Base-by-base conservation (phyloP, 1,140 invertebrate species). In the Meteorus sp. region DNA sequence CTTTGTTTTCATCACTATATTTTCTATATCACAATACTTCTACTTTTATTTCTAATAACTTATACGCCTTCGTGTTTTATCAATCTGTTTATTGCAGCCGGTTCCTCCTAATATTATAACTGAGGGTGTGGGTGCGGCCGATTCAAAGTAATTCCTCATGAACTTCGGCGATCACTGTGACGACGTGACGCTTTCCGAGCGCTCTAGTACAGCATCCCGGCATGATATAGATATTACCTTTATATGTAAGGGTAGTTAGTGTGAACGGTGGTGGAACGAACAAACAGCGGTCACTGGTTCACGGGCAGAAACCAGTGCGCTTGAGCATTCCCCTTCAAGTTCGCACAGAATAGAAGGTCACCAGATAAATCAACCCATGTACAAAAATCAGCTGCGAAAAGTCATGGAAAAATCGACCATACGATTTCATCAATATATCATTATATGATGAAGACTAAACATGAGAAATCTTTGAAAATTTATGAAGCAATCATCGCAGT, bases 1-100 rank as follows among this genome's bases (percentile, higher is more conserved):
- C 44, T 69, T 70, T 2, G 60, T 69, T 47, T 72, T 67, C 70
- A 73, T 69, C 3, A 29, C 15, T 43, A 6, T 20, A 9, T 19
- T 44, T 3, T 5, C 11, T 17, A 7, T 29, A 35, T 33, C 11
- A 3, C n/a, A 25, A 19, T 5, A 45, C 20, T 20, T 4, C n/a
- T 45, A 19, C 2, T 5, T 29, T 29, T 29, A 4, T 29, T 29
- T 29, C 17, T 9, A 20, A 4, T 22, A 7, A 11, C 3, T 22
- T 20, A 45, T 45, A n/a, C 22, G 7, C 22, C n/a, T 3, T 11
- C n/a, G 22, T 23, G n/a, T 15, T 19, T 23, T 11, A 45, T 23
- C 11, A 11, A 3, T 23, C 11, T 45, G 20, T 20, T 22, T 19
- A 29, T 29, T 29, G n/a, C n/a, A n/a, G n/a, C n/a, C n/a, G n/a